phyloP scores from a whole-genome alignment of 1,140 invertebrate genomes.

The Physella acuta region DNA sequence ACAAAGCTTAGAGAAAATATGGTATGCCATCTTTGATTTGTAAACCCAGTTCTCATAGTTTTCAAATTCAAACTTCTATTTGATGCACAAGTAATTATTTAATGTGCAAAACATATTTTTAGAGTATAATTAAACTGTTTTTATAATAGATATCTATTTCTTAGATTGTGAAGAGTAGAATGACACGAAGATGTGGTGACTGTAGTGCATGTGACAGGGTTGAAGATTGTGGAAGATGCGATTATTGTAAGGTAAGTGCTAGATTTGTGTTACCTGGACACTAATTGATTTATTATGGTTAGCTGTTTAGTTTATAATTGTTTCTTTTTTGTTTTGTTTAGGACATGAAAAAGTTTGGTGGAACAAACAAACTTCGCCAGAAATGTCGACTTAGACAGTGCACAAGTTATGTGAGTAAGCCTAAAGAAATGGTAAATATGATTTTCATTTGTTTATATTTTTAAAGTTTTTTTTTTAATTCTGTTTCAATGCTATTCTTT shows the following conservation, averaged over 20 bases:
- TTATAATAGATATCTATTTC: too few species aligned
- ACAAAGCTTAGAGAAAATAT: constrained; percentile 40
- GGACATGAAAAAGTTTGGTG: constrained; percentile 78
- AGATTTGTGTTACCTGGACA: too few species aligned
- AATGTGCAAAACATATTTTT: too few species aligned
- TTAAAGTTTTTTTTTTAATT: too few species aligned
- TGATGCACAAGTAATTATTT: too few species aligned
- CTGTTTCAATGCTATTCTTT: too few species aligned
- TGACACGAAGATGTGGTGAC: constrained; percentile 71
- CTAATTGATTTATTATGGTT: not conserved
- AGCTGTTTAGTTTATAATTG: not conserved
- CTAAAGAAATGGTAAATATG: too few species aligned
- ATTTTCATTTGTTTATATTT: too few species aligned
- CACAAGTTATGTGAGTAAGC: constrained; percentile 60
- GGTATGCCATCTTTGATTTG: not conserved
- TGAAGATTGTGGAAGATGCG: constrained; percentile 85
- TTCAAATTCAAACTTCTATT: too few species aligned
- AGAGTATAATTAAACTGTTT: too few species aligned
- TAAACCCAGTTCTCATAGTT: too few species aligned
- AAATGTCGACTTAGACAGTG: constrained; percentile 64
- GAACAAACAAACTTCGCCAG: constrained; percentile 70
- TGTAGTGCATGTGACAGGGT: constrained; percentile 78
- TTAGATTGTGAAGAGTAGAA: constrained; percentile 43
- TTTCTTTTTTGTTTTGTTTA: constrained; percentile 29
- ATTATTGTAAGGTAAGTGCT: constrained; percentile 68